Percentiles rank a stretch among this genome's conserved stretches.
Conservation (phyloP, 2,113 vertebrate genomes). For the Garra rufa region DNA sequence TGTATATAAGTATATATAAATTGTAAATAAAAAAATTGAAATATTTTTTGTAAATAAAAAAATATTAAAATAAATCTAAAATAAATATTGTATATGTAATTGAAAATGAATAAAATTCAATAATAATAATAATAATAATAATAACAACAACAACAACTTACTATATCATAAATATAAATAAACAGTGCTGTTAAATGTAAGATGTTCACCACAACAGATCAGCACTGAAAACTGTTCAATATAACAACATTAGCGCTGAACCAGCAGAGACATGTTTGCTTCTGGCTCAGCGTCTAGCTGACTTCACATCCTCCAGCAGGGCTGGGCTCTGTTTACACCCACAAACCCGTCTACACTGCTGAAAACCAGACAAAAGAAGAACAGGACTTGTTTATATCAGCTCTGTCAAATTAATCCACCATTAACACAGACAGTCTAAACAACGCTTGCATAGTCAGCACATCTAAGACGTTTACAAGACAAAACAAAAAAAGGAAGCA, state of each 20-base stretch:
- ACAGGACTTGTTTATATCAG: background rate
- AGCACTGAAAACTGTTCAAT: background rate
- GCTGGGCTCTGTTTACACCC: background rate
- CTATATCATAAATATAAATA: no score
- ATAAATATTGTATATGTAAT: no score
- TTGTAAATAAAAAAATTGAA: no score
- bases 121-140: no score
- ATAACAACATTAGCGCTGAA: constrained; percentile 58
- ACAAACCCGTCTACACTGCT: background rate
- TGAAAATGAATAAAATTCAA: no score
- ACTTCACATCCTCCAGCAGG: background rate
- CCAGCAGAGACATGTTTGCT: constrained; percentile 37
- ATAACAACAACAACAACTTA: no score
- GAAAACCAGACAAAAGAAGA: background rate
- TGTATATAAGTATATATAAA: no score
- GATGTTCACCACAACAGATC: background rate
- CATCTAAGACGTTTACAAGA: background rate
- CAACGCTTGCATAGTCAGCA: background rate
- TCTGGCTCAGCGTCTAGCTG: constrained; percentile 42
- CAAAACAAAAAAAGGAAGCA: background rate
- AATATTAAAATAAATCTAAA: no score
- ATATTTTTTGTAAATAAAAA: no score
- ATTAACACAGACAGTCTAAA: background rate
- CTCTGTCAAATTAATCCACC: background rate
- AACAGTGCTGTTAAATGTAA: background rate